phyloP scores from a whole-genome alignment of 2,113 vertebrate species.

The Etia nguti region DNA sequence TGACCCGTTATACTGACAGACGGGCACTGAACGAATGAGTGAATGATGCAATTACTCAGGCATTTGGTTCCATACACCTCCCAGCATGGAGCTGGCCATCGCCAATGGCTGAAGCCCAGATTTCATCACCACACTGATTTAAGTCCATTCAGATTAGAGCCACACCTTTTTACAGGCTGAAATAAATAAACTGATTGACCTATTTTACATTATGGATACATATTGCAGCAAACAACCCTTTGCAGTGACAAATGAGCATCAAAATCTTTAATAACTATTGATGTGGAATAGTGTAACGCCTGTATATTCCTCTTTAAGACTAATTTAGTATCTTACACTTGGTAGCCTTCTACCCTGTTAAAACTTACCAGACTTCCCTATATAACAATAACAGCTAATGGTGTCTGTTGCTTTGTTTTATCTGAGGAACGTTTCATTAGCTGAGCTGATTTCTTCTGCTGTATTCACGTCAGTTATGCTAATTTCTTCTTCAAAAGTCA shows the following conservation, averaged over 20 bases:
- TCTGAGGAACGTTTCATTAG: neutral
- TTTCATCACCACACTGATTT: neutral
- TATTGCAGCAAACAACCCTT: neutral
- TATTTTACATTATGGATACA: neutral
- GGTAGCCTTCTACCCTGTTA: neutral
- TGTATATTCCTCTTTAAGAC: neutral
- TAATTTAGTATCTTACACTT: neutral
- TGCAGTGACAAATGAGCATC: neutral
- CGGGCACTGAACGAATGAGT: conserved; percentile 46
- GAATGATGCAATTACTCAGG: conserved; percentile 22
- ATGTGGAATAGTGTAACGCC: neutral
- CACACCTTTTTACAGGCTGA: neutral
- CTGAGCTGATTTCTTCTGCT: neutral
- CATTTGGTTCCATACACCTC: conserved; percentile 24
- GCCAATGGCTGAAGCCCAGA: conserved; percentile 1
- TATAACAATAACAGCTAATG: neutral
- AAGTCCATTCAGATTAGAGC: neutral
- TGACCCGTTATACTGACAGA: conserved; percentile 18
- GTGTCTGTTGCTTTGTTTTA: neutral
- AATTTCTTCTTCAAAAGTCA: neutral
- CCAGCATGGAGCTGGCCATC: conserved; percentile 6
- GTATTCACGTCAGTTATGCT: neutral
- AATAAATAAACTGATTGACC: neutral
- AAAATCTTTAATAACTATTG: neutral
- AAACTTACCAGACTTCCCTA: neutral